Conservation (phyloP, 1,140 invertebrate genomes). For the Listronotus oregonensis region DNA sequence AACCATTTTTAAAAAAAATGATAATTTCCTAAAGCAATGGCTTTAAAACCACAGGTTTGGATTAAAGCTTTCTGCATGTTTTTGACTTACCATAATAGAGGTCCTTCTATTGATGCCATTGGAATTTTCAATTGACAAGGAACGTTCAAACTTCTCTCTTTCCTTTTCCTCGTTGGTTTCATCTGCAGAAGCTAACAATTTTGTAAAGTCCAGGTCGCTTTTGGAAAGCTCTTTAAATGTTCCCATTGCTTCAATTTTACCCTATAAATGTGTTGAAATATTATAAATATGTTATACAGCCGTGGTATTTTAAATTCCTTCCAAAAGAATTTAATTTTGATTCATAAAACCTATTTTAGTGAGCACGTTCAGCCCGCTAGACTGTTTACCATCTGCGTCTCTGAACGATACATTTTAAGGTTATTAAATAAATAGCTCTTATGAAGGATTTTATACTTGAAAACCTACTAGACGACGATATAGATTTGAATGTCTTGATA, state of each 20-base stretch:
- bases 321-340: no score
- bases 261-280: conserved; percentile 50
- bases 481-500: no score
- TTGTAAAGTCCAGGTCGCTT: conserved; percentile 62
- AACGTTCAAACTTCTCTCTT: conserved; percentile 9
- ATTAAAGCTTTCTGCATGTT: neutral
- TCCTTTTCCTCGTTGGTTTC: conserved; percentile 52
- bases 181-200: conserved; percentile 55
- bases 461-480: no score
- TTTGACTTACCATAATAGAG: neutral
- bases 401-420: no score
- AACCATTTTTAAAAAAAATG: neutral
- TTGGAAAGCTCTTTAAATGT: conserved; percentile 61
- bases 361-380: no score
- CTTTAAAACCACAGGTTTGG: neutral
- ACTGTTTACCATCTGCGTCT: no score
- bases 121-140: conserved; percentile 8
- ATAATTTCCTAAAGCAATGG: no score
- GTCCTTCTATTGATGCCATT: conserved; percentile 10
- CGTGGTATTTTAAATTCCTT: neutral
- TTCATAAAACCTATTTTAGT: no score
- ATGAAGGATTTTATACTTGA: no score
- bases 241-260: conserved; percentile 63
- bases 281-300: no score
- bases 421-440: no score